Conservation (phyloP, 2,797 vertebrate species). For the Sternarchorhynchus goeldii region DNA sequence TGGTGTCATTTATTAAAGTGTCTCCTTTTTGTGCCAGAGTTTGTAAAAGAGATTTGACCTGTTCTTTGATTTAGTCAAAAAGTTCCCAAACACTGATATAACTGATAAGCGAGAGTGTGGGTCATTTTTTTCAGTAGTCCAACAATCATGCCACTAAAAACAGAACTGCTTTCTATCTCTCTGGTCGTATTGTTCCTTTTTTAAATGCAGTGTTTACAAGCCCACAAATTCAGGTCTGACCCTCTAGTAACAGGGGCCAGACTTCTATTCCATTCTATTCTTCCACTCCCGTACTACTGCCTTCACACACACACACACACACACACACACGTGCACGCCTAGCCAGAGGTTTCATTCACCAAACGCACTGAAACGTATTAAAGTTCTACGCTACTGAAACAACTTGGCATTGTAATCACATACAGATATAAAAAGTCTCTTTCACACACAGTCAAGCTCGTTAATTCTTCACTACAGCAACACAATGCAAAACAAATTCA, state of each 20-base stretch:
- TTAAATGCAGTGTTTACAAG: neutral
- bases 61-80: neutral
- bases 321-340: neutral
- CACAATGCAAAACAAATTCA: neutral
- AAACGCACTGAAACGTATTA: neutral
- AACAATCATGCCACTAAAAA: neutral
- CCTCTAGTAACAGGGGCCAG: neutral
- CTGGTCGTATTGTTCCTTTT: neutral
- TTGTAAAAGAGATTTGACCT: conserved; percentile 2
- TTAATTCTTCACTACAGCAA: neutral
- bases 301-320: too few relatives aligned
- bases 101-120: conserved; percentile 32
- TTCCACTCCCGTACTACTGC: too few relatives aligned
- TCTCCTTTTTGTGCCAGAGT: conserved; percentile 17
- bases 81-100: neutral
- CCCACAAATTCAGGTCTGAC: neutral
- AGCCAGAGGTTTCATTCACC: neutral
- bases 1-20: conserved; percentile 34
- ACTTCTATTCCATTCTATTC: too few relatives aligned
- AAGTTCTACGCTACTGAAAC: neutral
- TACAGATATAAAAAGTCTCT: neutral
- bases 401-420: neutral
- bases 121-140: conserved; percentile 22
- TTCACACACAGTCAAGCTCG: neutral
- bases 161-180: neutral